Percentiles rank a stretch among this genome's conserved stretches.
Conservation (phyloP, 2,888 invertebrate species). For the Amblyjoppa proteus region DNA sequence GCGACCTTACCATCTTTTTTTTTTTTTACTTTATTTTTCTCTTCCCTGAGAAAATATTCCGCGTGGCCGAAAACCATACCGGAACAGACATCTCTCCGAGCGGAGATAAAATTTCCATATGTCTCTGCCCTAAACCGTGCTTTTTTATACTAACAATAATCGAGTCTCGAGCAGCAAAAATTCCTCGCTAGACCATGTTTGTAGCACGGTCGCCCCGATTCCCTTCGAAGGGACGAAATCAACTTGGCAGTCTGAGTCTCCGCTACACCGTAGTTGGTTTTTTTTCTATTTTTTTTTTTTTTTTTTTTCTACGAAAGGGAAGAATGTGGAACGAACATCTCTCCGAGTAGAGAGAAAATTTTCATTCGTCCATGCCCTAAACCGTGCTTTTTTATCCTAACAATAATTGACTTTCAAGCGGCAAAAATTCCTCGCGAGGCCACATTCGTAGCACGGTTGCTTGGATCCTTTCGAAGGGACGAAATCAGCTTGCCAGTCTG, state of each 20-base stretch:
- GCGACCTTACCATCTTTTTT: slow-evolving; percentile 54
- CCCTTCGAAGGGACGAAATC: slow-evolving; percentile 25
- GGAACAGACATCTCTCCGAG: slow-evolving; percentile 47
- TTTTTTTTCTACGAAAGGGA: background rate
- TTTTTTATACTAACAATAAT: background rate
- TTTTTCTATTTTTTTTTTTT: too few species aligned
- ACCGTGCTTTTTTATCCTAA: slow-evolving; percentile 19
- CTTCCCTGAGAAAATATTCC: slow-evolving; percentile 47
- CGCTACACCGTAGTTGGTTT: background rate
- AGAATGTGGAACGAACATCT: slow-evolving; percentile 1
- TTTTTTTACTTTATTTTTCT: slow-evolving; percentile 15
- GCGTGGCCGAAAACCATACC: slow-evolving; percentile 37
- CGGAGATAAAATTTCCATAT: slow-evolving; percentile 43
- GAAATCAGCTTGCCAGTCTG: slow-evolving; percentile 42
- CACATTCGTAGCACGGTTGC: slow-evolving; percentile 31
- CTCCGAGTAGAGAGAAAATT: slow-evolving; percentile 40
- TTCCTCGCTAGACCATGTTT: too few species aligned
- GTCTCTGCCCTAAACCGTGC: slow-evolving; percentile 8
- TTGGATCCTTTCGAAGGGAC: background rate
- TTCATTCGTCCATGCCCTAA: background rate
- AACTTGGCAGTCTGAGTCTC: slow-evolving; percentile 38
- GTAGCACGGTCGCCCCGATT: background rate
- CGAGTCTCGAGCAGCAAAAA: too few species aligned
- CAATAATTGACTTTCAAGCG: background rate
- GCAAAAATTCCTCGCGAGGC: too few species aligned